Conservation (phyloP, 2,888 invertebrate genomes). For the Netelia fuscicornis region DNA sequence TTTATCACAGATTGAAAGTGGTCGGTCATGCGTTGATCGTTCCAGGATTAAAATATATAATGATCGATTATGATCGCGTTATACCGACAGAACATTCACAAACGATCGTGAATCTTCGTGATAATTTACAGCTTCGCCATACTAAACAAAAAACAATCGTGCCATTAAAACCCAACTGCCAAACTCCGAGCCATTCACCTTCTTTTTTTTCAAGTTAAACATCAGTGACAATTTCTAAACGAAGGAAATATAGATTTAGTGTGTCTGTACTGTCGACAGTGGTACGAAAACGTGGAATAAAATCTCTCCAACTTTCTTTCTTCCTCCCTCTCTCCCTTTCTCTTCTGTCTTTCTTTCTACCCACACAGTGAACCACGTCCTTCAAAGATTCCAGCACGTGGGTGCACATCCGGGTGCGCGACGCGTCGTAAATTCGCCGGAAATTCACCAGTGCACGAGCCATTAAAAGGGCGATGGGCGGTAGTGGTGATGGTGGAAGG, state of each 20-base stretch:
- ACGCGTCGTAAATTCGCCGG: conserved; percentile 46
- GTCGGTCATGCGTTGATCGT: too few species aligned
- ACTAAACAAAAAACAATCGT: too few species aligned
- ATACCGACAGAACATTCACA: too few species aligned
- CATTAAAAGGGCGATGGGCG: conserved; percentile 52
- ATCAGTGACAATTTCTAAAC: neutral
- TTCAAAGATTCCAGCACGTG: conserved; percentile 41
- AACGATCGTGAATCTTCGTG: too few species aligned
- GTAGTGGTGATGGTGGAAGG: conserved; percentile 36
- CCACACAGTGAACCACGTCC: conserved; percentile 12
- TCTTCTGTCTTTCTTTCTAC: neutral
- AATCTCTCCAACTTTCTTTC: conserved; percentile 13
- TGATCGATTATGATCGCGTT: too few species aligned
- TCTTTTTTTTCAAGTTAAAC: neutral
- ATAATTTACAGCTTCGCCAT: too few species aligned
- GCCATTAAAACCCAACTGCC: too few species aligned
- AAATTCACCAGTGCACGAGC: conserved; percentile 50
- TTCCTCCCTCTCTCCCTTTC: neutral
- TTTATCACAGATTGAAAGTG: neutral
- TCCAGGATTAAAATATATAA: too few species aligned
- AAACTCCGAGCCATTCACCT: neutral
- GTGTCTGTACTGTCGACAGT: neutral
- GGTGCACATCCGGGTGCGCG: conserved; percentile 45
- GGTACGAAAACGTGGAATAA: conserved; percentile 15
- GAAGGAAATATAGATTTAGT: conserved; percentile 4